Evolutionary conservation across 2,888 invertebrate species (phyloP), one percentile per base, ranked within the genome.

Genomic region (Drosophila mulleri): DNA sequence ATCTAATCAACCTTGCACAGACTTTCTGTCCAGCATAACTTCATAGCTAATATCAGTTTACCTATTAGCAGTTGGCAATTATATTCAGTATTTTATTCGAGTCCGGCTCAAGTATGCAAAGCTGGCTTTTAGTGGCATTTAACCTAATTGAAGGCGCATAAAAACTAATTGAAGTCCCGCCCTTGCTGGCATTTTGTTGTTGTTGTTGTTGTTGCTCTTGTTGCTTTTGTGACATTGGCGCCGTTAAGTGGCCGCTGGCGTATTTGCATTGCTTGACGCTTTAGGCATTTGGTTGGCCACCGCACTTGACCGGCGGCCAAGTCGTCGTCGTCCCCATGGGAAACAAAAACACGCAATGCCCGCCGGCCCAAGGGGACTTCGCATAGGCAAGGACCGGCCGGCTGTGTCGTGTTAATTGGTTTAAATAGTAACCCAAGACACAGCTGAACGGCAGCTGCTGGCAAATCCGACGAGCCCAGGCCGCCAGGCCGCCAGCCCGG

Each of bases 341-440:
- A 76, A 52, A 47, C 39, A 26, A 60, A 54, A 20, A 29, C 47
- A 47, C 47, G 47, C 47, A 47, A 47, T n/a, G 47, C 1, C 2
- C 8, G 3, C 23, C 8, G 45, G 23, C 8, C 23, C 7, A 3
- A n/a, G 23, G 20, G 7, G 20, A 45, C 44, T 20, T 23, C 3
- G 12, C 42, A 4, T n/a, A 18, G 29, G 8, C 7, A 42, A 1
- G 29, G 29, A 37, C 48, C n/a, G 26, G 12, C 18, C 7, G 41
- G 57, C 58, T 53, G 52, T 60, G 72, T 73, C 61, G 76, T 80
- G 89, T 88, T 86, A 89, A 86, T 89, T 89, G 79, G 89, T 88
- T 89, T 86, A 88, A 83, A 86, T 74, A 88, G 86, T 85, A 86
- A 86, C 75, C 77, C 72, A 75, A 84, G 82, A 77, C 68, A 60